These are phyloP conservation scores for Pangasius krempfi DNA, from an alignment of 2,797 vertebrate genomes.

Conservation along the genomic window DNA sequence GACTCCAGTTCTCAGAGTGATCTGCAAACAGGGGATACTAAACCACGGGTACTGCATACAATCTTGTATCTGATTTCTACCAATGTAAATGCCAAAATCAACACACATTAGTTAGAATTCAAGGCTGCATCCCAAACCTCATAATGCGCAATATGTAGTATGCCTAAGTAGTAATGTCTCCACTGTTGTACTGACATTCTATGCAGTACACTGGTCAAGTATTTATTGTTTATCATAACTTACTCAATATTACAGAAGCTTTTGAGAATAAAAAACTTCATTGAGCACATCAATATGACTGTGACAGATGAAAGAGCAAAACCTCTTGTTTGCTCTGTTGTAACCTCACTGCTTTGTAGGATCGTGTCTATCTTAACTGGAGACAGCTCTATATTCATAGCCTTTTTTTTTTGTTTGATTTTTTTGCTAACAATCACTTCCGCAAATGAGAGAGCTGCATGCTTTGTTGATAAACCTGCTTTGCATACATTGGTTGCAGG, in stretches of 20 bases:
- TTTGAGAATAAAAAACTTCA: neutral
- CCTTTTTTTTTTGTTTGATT: too few species aligned
- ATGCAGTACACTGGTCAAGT: neutral
- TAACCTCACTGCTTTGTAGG: neutral
- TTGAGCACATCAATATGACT: neutral
- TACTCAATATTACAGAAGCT: neutral
- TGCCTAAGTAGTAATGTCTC: neutral
- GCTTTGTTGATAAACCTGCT: neutral
- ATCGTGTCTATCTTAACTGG: neutral
- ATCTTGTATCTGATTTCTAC: neutral
- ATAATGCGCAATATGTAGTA: neutral
- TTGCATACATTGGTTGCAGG: neutral
- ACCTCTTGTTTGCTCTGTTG: neutral
- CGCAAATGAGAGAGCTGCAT: neutral
- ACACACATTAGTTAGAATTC: neutral
- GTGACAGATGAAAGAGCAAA: too few species aligned
- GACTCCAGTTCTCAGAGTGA: slow-evolving; percentile 53
- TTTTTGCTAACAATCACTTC: neutral
- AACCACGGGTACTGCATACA: slow-evolving; percentile 61
- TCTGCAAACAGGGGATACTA: slow-evolving; percentile 46
- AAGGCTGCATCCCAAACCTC: neutral
- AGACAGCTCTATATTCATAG: neutral
- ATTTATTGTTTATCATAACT: neutral
- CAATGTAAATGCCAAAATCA: neutral
- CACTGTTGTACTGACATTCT: neutral